Base-by-base conservation (phyloP, 2,888 invertebrate genomes). In the Gari tellinella region DNA sequence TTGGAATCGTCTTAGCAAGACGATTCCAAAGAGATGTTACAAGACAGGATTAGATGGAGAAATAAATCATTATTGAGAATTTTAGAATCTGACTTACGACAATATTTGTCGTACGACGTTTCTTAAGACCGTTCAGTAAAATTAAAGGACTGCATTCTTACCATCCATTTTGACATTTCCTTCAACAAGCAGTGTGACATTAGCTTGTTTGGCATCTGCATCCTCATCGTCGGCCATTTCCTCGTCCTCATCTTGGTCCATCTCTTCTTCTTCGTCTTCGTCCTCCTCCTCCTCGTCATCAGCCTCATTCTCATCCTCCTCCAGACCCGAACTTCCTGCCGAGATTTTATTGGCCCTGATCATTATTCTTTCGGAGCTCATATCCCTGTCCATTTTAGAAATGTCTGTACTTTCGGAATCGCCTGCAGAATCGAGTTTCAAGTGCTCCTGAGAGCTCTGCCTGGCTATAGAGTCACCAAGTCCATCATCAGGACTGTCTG, bases 321-420 rank as follows among this genome's bases (percentile, higher is more conserved):
- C 85, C 38, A 85, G 68, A 14, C 85, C 88, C 3, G 84, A 88
- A 64, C 94, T 84, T 86, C 92, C 93, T 43, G 92, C 88, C 1
- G 93, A 93, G 57, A 92, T 90, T 77, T 93, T 93, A 51, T 92
- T 91, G 19, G 92, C 25, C 26, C 64, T 19, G 23, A 91, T 19
- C n/a, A 60, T 19, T 60, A 61, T 45, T 46, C 81, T 46, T 10
- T 81, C 85, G 15, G 79, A 60, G 63, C 85, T 85, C 12, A 84
- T 82, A 12, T 86, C 83, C 7, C 81, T 75, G 31, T 87, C 84
- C 14, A 78, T 70, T 56, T 85, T 83, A 48, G 85, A 84, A 25
- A 82, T 73, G 55, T 88, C 87, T 8, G 86, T 85, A 26, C 84
- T 81, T 61, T 88, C 88, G 5, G 86, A 86, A 70, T 88, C 88